Base-by-base conservation (phyloP, 2,113 vertebrate genomes). In the Camarhynchus parvulus region DNA sequence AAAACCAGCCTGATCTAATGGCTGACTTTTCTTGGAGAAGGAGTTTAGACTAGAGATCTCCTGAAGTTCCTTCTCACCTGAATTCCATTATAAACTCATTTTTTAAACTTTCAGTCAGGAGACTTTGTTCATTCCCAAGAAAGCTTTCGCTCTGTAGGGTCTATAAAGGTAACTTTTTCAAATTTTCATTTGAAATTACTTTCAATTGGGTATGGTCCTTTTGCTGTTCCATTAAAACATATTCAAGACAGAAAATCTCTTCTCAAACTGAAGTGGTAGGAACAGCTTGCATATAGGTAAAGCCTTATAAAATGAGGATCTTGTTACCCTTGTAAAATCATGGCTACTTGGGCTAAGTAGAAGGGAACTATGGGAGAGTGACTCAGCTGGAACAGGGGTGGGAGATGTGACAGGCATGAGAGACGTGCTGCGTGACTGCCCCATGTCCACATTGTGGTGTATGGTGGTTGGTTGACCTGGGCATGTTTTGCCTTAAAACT, bases 401-500 rank as follows among this genome's bases (percentile, higher is more conserved):
- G 37, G 56, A 19, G 27, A 61, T 5, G 4, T 61, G 44, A 62
- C 28, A 30, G 52, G n/a, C 1, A 1, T 20, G 49, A 72, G 68
- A 15, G n/a, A 22, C 6, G 7, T 31, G 10, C 74, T 62, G 46
- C 0, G 1, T 50, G 22, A 50, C 58, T 41, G 44, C 44, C 3
- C 0, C 56, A 9, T 9, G 35, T 41, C 74, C 35, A 10, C 18
- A n/a, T 17, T 0, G 3, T 9, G 35, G 16, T 49, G 7, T 33
- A 2, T 27, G 37, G 28, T 21, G 23, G 3, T 41, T n/a, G 46
- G 16, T 20, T 39, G 35, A 27, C 46, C 31, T 16, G 35, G 35
- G 30, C 59, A 64, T 42, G 10, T 10, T 16, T 5, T 23, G 47
- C 37, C 37, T 28, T 42, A n/a, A n/a, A 52, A 21, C 23, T 6